A percentile compares a stretch with the other conserved stretches of the same genome.
Conservation (phyloP, 92 coral and sea anemone genomes). For the Umimayanthus chanpuru region DNA sequence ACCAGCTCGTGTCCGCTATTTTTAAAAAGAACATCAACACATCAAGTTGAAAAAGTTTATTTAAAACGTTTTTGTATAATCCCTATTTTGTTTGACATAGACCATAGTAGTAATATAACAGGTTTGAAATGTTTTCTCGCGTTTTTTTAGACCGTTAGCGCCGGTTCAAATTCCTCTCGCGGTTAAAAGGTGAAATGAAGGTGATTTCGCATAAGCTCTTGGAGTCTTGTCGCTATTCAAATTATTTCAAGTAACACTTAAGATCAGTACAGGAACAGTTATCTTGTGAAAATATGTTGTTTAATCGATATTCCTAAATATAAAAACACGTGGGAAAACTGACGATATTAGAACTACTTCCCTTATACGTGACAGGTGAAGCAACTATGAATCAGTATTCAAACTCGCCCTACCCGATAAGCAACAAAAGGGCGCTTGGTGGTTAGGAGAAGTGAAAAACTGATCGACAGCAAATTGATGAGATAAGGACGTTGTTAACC, state of each 20-base stretch:
- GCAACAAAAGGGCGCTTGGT: not conserved
- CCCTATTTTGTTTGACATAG: not conserved
- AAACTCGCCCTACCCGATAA: not conserved
- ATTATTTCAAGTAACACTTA: not conserved
- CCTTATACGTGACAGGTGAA: not conserved
- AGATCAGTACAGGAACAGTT: not conserved
- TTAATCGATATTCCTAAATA: not conserved
- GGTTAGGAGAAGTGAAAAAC: not conserved
- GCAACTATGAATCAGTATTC: not conserved
- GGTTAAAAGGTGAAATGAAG: too few species aligned
- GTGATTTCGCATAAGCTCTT: not conserved
- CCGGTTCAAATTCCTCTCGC: not conserved
- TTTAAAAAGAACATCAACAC: not conserved
- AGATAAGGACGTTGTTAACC: not conserved
- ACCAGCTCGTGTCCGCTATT: not conserved
- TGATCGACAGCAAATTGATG: not conserved
- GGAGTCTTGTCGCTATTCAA: not conserved
- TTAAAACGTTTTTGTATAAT: too few species aligned
- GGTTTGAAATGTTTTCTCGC: too few species aligned
- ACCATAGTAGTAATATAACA: accelerated
- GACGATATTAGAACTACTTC: too few species aligned
- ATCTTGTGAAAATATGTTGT: not conserved
- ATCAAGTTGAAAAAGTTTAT: not conserved
- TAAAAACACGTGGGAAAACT: too few species aligned
- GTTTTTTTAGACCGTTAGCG: not conserved